These are phyloP conservation scores for Ascidia mentula DNA, from an alignment of 23 tunicate genomes.

Conservation along the genomic window DNA sequence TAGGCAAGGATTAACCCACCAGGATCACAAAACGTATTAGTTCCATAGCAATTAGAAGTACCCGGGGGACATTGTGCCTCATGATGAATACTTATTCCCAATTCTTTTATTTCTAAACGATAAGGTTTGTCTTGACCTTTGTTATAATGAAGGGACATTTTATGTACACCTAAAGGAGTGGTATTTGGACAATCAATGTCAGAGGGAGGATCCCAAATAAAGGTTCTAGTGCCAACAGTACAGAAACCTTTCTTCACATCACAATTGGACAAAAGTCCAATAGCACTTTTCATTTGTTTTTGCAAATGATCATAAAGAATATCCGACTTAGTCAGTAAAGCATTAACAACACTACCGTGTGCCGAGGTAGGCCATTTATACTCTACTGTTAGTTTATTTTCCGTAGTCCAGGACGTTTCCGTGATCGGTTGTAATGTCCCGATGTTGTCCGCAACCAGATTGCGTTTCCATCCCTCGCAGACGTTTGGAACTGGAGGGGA, in stretches of 20 bases:
- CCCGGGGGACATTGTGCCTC: background rate
- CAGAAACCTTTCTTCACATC: background rate
- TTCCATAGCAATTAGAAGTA: background rate
- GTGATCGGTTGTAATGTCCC: too few relatives aligned
- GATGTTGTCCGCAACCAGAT: too few relatives aligned
- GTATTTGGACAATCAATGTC: background rate
- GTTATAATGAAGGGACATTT: background rate
- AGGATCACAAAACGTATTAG: background rate
- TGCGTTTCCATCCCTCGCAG: too few relatives aligned
- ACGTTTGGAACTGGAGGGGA: too few relatives aligned
- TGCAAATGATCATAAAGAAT: background rate
- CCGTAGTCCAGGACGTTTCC: too few relatives aligned
- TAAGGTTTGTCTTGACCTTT: background rate
- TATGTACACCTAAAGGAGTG: background rate
- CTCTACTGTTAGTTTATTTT: background rate
- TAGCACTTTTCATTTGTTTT: background rate
- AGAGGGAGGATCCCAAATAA: background rate
- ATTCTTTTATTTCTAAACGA: background rate
- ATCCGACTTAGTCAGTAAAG: background rate
- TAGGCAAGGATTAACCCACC: background rate
- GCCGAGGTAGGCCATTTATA: background rate
- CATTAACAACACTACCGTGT: background rate
- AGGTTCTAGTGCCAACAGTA: background rate
- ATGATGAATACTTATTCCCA: background rate
- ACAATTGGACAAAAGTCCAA: background rate